Percentiles rank a stretch among this genome's conserved stretches.
Conservation (phyloP, 2,888 invertebrate species). For the Tenodera sinensis region DNA sequence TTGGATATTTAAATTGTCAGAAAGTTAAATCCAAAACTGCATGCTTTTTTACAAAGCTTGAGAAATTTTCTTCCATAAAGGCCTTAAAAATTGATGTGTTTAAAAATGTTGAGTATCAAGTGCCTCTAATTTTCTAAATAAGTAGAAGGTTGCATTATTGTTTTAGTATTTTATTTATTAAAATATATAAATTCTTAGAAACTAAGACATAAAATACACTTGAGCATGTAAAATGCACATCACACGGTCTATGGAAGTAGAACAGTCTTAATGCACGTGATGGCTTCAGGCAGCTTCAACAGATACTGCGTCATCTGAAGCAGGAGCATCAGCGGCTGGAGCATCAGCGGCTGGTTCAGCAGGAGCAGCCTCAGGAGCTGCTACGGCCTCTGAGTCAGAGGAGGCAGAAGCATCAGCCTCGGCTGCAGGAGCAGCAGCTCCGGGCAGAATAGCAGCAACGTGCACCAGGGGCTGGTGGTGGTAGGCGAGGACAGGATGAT, state of each 20-base stretch:
- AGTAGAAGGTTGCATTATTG: no score
- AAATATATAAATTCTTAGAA: not conserved
- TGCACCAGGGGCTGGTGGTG: not conserved
- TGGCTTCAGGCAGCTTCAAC: conserved; percentile 20
- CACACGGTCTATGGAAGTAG: not conserved
- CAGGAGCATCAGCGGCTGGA: not conserved
- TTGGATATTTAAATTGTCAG: no score
- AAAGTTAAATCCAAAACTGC: no score
- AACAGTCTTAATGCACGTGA: not conserved
- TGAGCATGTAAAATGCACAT: not conserved
- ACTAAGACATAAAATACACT: not conserved
- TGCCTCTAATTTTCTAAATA: no score
- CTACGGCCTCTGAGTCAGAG: not conserved
- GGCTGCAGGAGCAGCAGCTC: not conserved
- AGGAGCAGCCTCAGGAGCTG: not conserved
- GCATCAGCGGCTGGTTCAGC: not conserved
- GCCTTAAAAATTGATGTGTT: no score
- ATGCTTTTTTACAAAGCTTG: no score
- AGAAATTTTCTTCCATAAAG: no score
- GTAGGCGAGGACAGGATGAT: not conserved
- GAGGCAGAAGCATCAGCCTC: not conserved
- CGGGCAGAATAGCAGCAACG: not conserved
- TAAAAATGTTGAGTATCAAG: no score
- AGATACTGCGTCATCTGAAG: conserved; percentile 2
- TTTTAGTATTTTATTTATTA: not conserved